Conservation (phyloP, 2,113 vertebrate genomes). For the Salminus brasiliensis region DNA sequence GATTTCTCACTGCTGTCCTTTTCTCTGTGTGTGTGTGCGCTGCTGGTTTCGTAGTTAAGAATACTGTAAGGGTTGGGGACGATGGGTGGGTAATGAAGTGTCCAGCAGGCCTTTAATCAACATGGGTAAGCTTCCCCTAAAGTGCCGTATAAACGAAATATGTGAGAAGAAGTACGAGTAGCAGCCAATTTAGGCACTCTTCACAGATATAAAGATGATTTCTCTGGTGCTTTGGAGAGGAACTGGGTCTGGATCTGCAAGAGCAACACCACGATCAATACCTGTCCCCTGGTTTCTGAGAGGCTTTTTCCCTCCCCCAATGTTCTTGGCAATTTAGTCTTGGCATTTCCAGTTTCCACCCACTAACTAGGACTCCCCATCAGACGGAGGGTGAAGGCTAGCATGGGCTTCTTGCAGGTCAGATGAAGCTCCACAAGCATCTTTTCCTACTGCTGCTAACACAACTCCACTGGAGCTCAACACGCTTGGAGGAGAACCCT, state of each 20-base stretch:
- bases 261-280: not conserved
- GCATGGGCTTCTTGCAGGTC: no score
- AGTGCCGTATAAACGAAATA: constrained; percentile 22
- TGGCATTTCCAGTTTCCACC: no score
- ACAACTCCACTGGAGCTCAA: no score
- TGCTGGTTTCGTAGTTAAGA: no score
- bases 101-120: constrained; percentile 15
- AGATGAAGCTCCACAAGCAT: no score
- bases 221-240: not conserved
- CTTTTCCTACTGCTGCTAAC: no score
- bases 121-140: constrained; percentile 8
- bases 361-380: no score
- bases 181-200: constrained; percentile 22
- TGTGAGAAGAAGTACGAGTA: constrained; percentile 9
- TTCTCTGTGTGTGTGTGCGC: not conserved
- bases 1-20: not conserved
- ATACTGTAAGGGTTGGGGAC: not conserved
- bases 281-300: no score
- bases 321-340: no score
- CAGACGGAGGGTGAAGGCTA: no score
- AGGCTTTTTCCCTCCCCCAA: no score
- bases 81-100: not conserved
- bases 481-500: not conserved
- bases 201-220: constrained; percentile 32
- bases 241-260: not conserved